These are phyloP conservation scores for Synodontis membranacea DNA, from an alignment of 2,113 vertebrate species.

Conservation along the genomic window DNA sequence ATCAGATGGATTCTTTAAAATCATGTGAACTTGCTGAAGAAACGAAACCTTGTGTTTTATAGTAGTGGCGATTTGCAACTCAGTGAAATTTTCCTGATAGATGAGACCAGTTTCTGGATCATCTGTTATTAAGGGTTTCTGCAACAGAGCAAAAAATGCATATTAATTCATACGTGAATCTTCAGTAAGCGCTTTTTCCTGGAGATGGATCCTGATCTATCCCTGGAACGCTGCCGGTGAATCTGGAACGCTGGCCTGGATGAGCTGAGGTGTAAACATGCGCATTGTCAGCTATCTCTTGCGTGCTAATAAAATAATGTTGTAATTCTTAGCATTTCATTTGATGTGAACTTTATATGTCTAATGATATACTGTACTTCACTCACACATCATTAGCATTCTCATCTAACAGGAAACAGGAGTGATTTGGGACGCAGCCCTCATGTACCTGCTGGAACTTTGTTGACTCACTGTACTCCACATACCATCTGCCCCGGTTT, in stretches of 20 bases:
- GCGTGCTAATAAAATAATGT: neutral
- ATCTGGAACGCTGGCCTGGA: neutral
- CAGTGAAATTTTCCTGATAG: no score
- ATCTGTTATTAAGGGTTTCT: no score
- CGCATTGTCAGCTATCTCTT: neutral
- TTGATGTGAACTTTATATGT: neutral
- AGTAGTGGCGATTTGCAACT: no score
- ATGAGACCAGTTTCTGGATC: no score
- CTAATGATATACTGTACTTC: neutral
- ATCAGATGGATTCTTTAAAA: no score
- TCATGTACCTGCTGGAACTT: neutral
- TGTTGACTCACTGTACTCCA: neutral
- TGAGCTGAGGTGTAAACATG: neutral
- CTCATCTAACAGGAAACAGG: neutral
- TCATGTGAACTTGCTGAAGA: no score
- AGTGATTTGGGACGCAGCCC: neutral
- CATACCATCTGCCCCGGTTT: neutral
- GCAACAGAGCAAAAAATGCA: neutral
- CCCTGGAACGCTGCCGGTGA: neutral
- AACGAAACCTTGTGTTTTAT: no score
- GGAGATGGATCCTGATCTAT: neutral
- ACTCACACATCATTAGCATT: neutral
- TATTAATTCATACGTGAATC: no score
- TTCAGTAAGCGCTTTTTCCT: neutral
- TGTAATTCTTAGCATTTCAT: neutral